Evolutionary conservation across 2,113 vertebrate species (phyloP), one percentile per base, ranked within the genome.

Genomic region (Planiliza haematocheilus): DNA sequence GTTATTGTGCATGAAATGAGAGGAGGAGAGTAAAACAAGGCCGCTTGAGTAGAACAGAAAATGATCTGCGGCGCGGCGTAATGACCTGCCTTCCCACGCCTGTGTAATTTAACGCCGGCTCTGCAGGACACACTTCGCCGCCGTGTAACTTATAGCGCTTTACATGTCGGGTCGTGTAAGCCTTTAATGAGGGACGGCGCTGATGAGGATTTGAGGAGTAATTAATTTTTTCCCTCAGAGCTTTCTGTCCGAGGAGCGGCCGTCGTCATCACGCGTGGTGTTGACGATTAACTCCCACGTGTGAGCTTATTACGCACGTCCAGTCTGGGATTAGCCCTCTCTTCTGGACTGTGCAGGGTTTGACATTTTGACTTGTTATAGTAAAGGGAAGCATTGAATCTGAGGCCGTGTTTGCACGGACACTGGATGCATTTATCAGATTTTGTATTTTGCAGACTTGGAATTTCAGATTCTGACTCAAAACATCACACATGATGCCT

Each of bases 1-100:
- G 67, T 88, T 88, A 86, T 85, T 85, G 81, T 77, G 80, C 82
- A 71, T 89, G 85, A 89, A 85, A 86, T 86, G 80, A 84, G 84
- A 80, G 80, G 67, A 74, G 66, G n/a, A n/a, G 79, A 82, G 79
- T 85, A 55, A 82, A 90, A 84, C 82, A 84, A 85, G 82, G 53
- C 63, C 8, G 34, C 53, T 7, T 66, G 84, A 83, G 48, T 53
- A 48, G 52, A 78, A 85, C 12, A 48, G 78, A 74, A 84, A 86
- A 89, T 65, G 3, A 91, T 80, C 70, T 77, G 57, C 74, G 80
- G 36, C 14, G 8, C 65, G 46, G 51, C 10, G 58, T 82, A 62
- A 83, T 82, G 84, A 65, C 79, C 74, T 64, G 73, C 76, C 82
- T 59, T 80, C 70, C 74, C 20, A 70, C 83, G 61, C 74, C 79